Base-by-base conservation (phyloP, 2,888 invertebrate genomes). In the Eustalomyia histrio region DNA sequence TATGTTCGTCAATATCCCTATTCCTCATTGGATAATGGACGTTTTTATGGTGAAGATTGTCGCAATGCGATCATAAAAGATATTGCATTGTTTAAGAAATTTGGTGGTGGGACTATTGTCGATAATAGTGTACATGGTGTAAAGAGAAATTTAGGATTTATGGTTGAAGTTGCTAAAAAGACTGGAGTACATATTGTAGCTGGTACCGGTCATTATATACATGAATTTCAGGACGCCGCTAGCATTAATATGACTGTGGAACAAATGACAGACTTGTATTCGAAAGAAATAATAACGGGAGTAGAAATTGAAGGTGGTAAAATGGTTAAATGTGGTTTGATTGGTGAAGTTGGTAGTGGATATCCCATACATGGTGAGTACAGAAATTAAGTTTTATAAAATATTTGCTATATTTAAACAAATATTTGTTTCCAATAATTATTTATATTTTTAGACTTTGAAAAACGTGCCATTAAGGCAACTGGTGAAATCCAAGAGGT, bases 341-440 rank as follows among this genome's bases (percentile, higher is more conserved):
- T 97, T 86, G 97, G 96, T 1, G 97, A 97, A 90, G 93, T 97
- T 60, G 97, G 95, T 7, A 95, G 95, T 86, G 92, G 93, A 8
- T 96, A 95, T 94, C 96, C 96, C 0, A 91, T 97, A 9, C 92
- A 93, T 90, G 94, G 96, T 95, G 86, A 87, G 82, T 29, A 29
- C 29, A 29, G 29, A 29, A 29, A 29, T n/a, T n/a, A n/a, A n/a
- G n/a, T n/a, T n/a, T n/a, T n/a, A n/a, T n/a, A n/a, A n/a, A n/a
- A n/a, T n/a, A n/a, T n/a, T n/a, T n/a, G n/a, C n/a, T n/a, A n/a
- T n/a, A n/a, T n/a, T n/a, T n/a, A n/a, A n/a, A n/a, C n/a, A n/a
- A 1, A 29, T 29, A 1, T 29, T 7, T 6, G 29, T 29, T 29
- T 7, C 29, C 29, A 29, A 29, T 7, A 0, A 52, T 10, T 16